Percentiles rank a stretch among this genome's conserved stretches.
phyloP scores from a whole-genome alignment of 1,140 invertebrate genomes.

The Penaeus chinensis region DNA sequence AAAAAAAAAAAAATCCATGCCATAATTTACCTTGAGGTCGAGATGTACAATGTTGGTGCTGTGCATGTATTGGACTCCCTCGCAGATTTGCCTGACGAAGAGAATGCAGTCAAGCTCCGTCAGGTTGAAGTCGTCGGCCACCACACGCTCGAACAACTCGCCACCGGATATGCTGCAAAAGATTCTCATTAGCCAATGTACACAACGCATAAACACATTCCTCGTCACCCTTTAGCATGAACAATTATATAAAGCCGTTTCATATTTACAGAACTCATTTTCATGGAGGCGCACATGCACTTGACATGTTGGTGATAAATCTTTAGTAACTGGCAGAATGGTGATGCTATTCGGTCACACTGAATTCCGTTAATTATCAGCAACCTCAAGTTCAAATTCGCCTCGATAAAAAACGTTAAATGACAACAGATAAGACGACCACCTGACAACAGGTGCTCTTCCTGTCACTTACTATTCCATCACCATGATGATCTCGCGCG shows the following conservation, averaged over 20 bases:
- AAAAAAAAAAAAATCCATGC: neutral
- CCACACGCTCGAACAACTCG: constrained; percentile 91
- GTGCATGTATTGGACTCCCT: constrained; percentile 92
- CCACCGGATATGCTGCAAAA: constrained; percentile 85
- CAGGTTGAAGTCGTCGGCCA: constrained; percentile 90
- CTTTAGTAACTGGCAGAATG: too few species aligned
- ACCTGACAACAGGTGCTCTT: neutral
- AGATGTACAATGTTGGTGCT: constrained; percentile 86
- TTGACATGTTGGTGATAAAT: neutral
- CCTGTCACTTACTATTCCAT: constrained; percentile 90
- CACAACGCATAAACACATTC: neutral
- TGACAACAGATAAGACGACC: neutral
- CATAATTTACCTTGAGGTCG: constrained; percentile 79
- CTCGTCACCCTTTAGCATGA: too few species aligned
- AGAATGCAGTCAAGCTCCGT: constrained; percentile 90
- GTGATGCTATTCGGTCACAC: too few species aligned
- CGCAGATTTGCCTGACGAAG: constrained; percentile 92
- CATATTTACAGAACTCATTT: too few species aligned
- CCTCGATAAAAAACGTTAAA: too few species aligned
- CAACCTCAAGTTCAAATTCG: too few species aligned
- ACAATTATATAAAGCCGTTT: too few species aligned
- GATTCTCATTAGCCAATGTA: constrained; percentile 3
- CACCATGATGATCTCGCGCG: constrained; percentile 88
- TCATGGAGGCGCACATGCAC: neutral
- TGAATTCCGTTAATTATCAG: too few species aligned